Evolutionary conservation across 2,888 invertebrate species (phyloP).

Genomic region (Drosophila infuscata): DNA sequence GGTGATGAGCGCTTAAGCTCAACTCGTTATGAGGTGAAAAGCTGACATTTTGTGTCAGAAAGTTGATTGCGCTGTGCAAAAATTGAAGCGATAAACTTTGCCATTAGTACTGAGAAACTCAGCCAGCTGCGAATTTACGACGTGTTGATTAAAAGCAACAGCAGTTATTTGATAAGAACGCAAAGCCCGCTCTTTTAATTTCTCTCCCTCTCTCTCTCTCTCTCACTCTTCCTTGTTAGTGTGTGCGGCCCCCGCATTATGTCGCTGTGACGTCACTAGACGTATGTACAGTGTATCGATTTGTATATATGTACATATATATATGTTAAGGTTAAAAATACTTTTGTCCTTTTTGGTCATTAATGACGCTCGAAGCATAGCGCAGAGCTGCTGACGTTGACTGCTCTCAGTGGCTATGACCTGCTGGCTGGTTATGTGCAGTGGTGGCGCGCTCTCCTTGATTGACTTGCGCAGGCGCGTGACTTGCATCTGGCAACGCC

Average conservation of each 20-base stretch:
- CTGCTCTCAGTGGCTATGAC: background rate
- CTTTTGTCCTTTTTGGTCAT: conserved; percentile 53
- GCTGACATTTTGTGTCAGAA: background rate
- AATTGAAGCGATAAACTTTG: conserved; percentile 39
- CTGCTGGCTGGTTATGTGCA: background rate
- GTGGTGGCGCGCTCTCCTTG: conserved; percentile 28
- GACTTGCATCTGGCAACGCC: conserved; percentile 65
- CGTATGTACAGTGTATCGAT: conserved; percentile 48
- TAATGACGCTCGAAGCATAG: conserved; percentile 26
- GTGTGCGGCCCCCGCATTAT: conserved; percentile 45
- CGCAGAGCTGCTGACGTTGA: conserved; percentile 31
- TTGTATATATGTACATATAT: conserved; percentile 26
- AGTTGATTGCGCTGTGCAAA: conserved; percentile 7
- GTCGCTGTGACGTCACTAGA: conserved; percentile 58
- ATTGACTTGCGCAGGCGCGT: conserved; percentile 65
- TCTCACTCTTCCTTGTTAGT: background rate
- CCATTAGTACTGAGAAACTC: conserved; percentile 4
- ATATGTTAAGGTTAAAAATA: conserved; percentile 28
- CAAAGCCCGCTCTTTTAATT: conserved; percentile 8
- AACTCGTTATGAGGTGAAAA: background rate
- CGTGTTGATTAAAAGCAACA: background rate
- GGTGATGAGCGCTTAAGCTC: background rate
- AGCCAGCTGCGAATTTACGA: conserved; percentile 17
- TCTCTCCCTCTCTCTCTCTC: background rate
- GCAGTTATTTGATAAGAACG: conserved; percentile 20